Evolutionary conservation across 1,140 invertebrate genomes (phyloP).

Genomic region (Cydia strobilella): DNA sequence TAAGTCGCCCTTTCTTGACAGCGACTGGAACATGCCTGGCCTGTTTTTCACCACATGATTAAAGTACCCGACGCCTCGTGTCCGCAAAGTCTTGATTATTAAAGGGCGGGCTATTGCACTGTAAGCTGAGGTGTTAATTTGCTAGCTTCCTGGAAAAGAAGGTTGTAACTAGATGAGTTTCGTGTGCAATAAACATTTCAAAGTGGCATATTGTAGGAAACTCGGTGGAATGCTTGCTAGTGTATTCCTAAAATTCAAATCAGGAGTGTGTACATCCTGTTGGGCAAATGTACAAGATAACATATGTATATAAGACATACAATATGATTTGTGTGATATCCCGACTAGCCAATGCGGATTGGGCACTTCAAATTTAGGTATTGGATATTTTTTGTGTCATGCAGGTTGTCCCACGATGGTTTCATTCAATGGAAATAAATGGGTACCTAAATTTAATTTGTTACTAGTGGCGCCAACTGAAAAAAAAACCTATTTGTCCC

Average conservation of each 20-base stretch:
- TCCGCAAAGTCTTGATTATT: neutral
- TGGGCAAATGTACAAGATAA: too few species aligned
- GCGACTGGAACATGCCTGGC: neutral
- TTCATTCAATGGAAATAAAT: too few species aligned
- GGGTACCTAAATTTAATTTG: too few species aligned
- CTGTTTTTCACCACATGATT: constrained; percentile 42
- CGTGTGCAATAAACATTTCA: neutral
- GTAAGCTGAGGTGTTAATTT: constrained; percentile 5
- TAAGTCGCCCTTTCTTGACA: neutral
- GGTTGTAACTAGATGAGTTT: constrained; percentile 7
- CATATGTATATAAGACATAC: too few species aligned
- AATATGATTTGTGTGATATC: too few species aligned
- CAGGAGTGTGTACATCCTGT: neutral
- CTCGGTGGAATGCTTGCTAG: neutral
- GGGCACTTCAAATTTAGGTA: too few species aligned
- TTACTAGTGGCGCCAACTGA: too few species aligned
- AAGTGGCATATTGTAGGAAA: neutral
- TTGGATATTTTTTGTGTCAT: too few species aligned
- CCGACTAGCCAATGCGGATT: too few species aligned
- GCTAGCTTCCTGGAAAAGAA: constrained; percentile 1
- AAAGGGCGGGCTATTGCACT: neutral
- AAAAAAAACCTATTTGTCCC: too few species aligned
- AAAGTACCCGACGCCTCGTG: constrained; percentile 29
- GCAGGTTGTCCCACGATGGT: too few species aligned
- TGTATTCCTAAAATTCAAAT: neutral